A percentile compares a stretch with the other conserved stretches of the same genome.
phyloP scores from a whole-genome alignment of 2,888 invertebrate genomes.

The Netelia fuscicornis region DNA sequence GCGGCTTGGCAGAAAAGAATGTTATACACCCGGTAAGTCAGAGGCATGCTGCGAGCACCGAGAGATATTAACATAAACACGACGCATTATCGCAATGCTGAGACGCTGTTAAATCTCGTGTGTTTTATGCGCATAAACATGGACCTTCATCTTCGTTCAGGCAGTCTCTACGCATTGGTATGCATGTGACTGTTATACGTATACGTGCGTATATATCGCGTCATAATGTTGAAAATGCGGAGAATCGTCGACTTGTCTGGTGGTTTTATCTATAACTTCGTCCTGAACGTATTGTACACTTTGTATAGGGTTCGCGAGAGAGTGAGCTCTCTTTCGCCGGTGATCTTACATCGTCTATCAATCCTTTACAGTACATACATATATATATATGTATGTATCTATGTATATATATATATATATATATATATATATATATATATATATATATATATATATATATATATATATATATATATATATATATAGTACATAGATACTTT shows the following conservation, averaged over 20 bases:
- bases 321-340: conserved; percentile 1
- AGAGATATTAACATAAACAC: conserved; percentile 77
- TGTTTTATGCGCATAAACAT: conserved; percentile 74
- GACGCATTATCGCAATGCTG: conserved; percentile 77
- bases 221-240: conserved; percentile 56
- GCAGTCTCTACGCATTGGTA: conserved; percentile 34
- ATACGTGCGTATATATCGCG: conserved; percentile 25
- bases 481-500: conserved; percentile 13
- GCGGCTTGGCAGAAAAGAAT: not conserved
- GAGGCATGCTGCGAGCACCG: conserved; percentile 14
- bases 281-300: not conserved
- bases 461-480: not conserved
- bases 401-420: not conserved
- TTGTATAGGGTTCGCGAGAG: conserved; percentile 8
- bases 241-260: conserved; percentile 29
- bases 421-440: not conserved
- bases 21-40: not conserved
- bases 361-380: conserved; percentile 1
- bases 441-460: not conserved
- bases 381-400: not conserved
- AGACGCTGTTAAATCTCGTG: conserved; percentile 76
- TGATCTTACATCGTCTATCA: conserved; percentile 21
- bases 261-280: conserved; percentile 16
- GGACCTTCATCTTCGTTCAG: conserved; percentile 63
- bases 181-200: not conserved